Base-by-base conservation (phyloP, 2,888 invertebrate species). In the Microctonus brassicae region DNA sequence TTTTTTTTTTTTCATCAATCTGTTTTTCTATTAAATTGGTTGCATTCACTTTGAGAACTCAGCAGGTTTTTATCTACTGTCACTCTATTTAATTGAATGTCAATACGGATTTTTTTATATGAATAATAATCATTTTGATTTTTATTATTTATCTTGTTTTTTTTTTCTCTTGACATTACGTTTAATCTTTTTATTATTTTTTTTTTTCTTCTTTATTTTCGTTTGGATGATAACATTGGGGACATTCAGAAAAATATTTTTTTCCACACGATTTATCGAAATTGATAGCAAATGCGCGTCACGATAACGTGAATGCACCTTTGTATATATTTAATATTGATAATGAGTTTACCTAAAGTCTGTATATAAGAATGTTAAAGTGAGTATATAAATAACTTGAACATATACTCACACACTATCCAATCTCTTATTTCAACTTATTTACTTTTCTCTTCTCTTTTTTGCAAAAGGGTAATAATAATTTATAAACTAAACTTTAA, bases 261-360 rank as follows among this genome's bases (percentile, higher is more conserved):
- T 47, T 47, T 47, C 2, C 20, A n/a, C 9, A 17, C 17, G 47
- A 47, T 47, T 47, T 47, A 47, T 47, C 47, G 47, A n/a, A 17
- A 47, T 47, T 47, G 47, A 47, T 47, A 47, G 17, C 47, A 47
- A 17, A 20, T 17, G 9, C 47, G 6, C 17, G 17, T 17, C 47
- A 47, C 17, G 47, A 47, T 47, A 47, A 47, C 47, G 47, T 17
- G 5, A 47, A 47, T 47, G 47, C 47, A 47, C 47, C 47, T 47
- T 47, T n/a, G n/a, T 47, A 47, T 47, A 17, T 47, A 47, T 47
- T 47, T 47, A 47, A 47, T 47, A 47, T 20, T 47, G 47, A 47
- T 47, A 47, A 47, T 47, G 47, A 47, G 47, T 47, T 47, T 47
- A 47, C 17, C 17, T 17, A 47, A 47, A 17, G 47, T 47, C 47